Evolutionary conservation across 2,113 vertebrate species (phyloP), one percentile per base, ranked within the genome.

Genomic region (Amphiprion percula): DNA sequence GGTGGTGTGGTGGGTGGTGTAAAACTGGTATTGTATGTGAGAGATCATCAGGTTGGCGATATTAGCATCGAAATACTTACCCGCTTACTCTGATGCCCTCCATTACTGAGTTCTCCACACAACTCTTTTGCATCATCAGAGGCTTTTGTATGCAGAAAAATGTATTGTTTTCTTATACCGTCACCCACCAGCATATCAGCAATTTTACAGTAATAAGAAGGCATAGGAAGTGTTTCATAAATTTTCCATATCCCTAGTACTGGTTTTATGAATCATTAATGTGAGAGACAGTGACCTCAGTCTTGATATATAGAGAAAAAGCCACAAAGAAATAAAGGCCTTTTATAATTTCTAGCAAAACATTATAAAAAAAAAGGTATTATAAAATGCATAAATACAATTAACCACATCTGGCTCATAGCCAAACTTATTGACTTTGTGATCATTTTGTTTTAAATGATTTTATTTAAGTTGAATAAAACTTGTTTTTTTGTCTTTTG

Each of bases 21-120:
- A 68, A 66, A 75, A 71, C 62, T 58, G 62, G 52, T 69, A 75
- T 68, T 91, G 84, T 89, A 68, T 88, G 83, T 70, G 84, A 88
- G 84, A 86, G 85, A 92, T 88, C 87, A 89, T 88, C 88, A 92
- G 85, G 91, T 90, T 90, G 86, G 77, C 80, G 76, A 87, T 90
- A 94, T 94, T 91, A 92, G 85, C 89, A 90, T 92, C 39, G 60
- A 90, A 91, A 94, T 91, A 85, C 87, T 90, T 87, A 79, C 69
- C 75, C 44, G 68, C 67, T 89, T 86, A 88, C 88, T 90, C 85
- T 74, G 87, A 90, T 92, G 92, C 86, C 92, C 90, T 90, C 91
- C 88, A 92, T 92, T 92, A 91, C 60, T 9, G 53, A 23, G 58
- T 58, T 67, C 55, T 86, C 83, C 88, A 55, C 59, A 72, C 80